Percentiles rank a stretch among this genome's conserved stretches.
These are phyloP conservation scores for Polymixis lichenea DNA, from an alignment of 2,888 invertebrate genomes.

Conservation along the genomic window DNA sequence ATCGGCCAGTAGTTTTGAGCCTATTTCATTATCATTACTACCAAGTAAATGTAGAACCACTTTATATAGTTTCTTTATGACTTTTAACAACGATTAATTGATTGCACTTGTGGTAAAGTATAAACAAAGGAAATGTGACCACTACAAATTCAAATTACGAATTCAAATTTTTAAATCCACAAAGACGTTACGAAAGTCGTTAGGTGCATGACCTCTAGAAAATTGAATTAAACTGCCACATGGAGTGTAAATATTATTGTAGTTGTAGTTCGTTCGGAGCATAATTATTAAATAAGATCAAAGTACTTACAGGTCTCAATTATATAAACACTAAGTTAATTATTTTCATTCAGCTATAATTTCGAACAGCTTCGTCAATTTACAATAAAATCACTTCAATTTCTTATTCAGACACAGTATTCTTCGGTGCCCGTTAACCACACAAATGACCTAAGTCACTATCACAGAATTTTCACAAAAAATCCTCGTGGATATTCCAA, in stretches of 20 bases:
- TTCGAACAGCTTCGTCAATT: slow-evolving; percentile 62
- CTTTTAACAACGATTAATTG: not conserved
- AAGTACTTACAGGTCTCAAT: slow-evolving; percentile 57
- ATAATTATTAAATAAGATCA: slow-evolving; percentile 6
- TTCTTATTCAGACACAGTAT: slow-evolving; percentile 66
- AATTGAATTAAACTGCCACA: slow-evolving; percentile 3
- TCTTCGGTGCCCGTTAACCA: slow-evolving; percentile 61
- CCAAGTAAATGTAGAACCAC: too few relatives aligned
- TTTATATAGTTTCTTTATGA: not conserved
- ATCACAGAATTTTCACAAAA: slow-evolving; percentile 79
- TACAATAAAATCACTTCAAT: slow-evolving; percentile 63
- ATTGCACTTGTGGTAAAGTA: too few relatives aligned
- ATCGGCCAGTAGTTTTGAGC: too few relatives aligned
- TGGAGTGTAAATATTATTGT: too few relatives aligned
- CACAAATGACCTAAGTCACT: slow-evolving; percentile 73
- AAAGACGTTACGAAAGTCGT: slow-evolving; percentile 17
- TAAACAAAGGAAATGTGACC: not conserved
- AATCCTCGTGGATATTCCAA: slow-evolving; percentile 64
- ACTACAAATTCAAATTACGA: not conserved
- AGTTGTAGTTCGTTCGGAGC: not conserved
- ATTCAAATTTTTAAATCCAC: slow-evolving; percentile 8
- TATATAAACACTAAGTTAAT: slow-evolving; percentile 32
- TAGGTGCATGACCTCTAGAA: slow-evolving; percentile 22
- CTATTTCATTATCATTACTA: not conserved
- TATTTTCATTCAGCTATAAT: slow-evolving; percentile 56